These are phyloP conservation scores for Drosophila stalkeri DNA, from an alignment of 2,888 invertebrate species.

Conservation along the genomic window DNA sequence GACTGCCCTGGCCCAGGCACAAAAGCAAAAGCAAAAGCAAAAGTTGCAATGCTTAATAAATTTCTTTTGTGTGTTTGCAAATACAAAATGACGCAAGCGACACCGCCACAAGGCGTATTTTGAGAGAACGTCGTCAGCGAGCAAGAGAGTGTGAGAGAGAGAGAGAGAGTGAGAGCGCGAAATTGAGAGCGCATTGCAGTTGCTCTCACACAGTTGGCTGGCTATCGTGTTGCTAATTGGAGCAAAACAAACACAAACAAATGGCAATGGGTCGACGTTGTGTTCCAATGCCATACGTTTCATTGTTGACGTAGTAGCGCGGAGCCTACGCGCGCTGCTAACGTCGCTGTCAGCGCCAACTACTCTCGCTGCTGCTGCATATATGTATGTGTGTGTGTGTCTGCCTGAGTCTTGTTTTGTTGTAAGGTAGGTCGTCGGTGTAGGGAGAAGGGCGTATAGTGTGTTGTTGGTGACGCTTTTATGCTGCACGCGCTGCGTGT, in stretches of 20 bases:
- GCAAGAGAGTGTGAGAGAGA: slow-evolving; percentile 3
- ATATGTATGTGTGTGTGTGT: background rate
- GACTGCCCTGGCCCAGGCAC: slow-evolving; percentile 4
- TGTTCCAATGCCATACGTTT: slow-evolving; percentile 73
- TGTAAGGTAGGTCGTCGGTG: slow-evolving; percentile 63
- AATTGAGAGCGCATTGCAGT: slow-evolving; percentile 10
- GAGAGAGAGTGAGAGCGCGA: slow-evolving; percentile 15
- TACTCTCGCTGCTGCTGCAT: slow-evolving; percentile 5
- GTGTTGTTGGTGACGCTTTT: slow-evolving; percentile 34
- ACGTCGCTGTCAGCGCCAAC: slow-evolving; percentile 15
- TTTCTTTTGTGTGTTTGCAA: slow-evolving; percentile 59
- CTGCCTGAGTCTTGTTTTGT: slow-evolving; percentile 35
- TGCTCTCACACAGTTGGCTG: slow-evolving; percentile 30
- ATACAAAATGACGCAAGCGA: slow-evolving; percentile 71
- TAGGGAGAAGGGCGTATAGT: slow-evolving; percentile 6
- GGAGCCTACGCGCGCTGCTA: slow-evolving; percentile 9
- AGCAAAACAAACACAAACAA: slow-evolving; percentile 79
- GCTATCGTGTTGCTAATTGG: slow-evolving; percentile 66
- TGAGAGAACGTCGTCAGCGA: slow-evolving; percentile 1
- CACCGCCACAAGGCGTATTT: slow-evolving; percentile 58
- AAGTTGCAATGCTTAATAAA: slow-evolving; percentile 37
- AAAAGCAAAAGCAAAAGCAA: slow-evolving; percentile 47
- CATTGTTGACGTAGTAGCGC: slow-evolving; percentile 55
- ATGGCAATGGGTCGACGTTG: slow-evolving; percentile 68
- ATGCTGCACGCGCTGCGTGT: slow-evolving; percentile 54